Percentiles rank a stretch among this genome's conserved stretches.
These are phyloP conservation scores for Perccottus glenii DNA, from an alignment of 2,113 vertebrate genomes.

Conservation along the genomic window DNA sequence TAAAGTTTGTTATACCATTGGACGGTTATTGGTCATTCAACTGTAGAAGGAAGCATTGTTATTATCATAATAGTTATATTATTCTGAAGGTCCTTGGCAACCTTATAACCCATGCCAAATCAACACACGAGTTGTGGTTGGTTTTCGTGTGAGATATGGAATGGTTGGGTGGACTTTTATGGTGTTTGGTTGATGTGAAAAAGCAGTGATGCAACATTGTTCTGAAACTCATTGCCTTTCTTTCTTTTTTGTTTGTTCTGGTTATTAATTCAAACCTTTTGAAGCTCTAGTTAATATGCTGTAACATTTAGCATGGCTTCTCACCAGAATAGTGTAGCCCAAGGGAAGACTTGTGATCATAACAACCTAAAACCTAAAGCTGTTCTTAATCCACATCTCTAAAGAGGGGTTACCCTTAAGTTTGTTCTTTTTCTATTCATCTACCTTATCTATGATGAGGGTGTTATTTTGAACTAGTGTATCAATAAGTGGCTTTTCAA, in stretches of 20 bases:
- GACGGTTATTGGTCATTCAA: conserved; percentile 87
- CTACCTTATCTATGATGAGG: conserved; percentile 86
- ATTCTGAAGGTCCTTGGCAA: conserved; percentile 77
- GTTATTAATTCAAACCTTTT: conserved; percentile 91
- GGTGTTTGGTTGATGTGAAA: conserved; percentile 97
- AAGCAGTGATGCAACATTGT: conserved; percentile 95
- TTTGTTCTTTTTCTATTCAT: conserved; percentile 71
- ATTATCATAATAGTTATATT: conserved; percentile 88
- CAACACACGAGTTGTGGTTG: conserved; percentile 88
- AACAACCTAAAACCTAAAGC: conserved; percentile 84
- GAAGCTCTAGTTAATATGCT: conserved; percentile 96
- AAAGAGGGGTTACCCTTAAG: conserved; percentile 69
- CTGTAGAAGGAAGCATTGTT: conserved; percentile 81
- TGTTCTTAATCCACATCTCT: conserved; percentile 86
- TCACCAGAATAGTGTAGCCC: conserved; percentile 96
- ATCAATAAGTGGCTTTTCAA: conserved; percentile 89
- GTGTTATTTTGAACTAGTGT: conserved; percentile 86
- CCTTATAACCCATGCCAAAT: conserved; percentile 87
- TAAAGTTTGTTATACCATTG: conserved; percentile 89
- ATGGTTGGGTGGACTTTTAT: conserved; percentile 90
- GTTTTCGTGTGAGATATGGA: conserved; percentile 87
- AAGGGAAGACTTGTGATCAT: conserved; percentile 78
- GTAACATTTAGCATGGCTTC: conserved; percentile 99
- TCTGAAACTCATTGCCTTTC: conserved; percentile 94
- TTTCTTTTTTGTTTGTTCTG: conserved; percentile 90